phyloP scores from a whole-genome alignment of 2,797 vertebrate species.

The Molossus alvarezi region DNA sequence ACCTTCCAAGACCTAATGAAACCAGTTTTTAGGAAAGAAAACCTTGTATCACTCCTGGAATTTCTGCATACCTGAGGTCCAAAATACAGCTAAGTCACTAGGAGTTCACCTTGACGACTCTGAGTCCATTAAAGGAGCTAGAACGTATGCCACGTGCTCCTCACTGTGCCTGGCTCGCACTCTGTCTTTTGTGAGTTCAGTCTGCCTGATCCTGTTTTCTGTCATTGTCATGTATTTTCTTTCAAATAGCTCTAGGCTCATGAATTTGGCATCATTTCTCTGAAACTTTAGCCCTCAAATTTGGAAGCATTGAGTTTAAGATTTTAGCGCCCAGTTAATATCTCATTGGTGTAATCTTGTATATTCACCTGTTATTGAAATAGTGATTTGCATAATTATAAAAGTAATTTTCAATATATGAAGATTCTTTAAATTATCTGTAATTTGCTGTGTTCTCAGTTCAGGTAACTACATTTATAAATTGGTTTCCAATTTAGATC shows the following conservation, averaged over 20 bases:
- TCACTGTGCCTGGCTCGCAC: background rate
- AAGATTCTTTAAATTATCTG: background rate
- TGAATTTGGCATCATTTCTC: background rate
- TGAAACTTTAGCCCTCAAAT: slow-evolving; percentile 36
- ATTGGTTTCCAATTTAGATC: slow-evolving; percentile 37
- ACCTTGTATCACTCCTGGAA: background rate
- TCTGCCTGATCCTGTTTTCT: background rate
- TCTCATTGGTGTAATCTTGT: background rate
- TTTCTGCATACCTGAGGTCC: background rate
- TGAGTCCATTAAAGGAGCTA: background rate
- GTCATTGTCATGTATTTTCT: background rate
- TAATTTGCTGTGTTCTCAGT: slow-evolving; percentile 26
- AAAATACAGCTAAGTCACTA: background rate
- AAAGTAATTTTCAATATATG: slow-evolving; percentile 50
- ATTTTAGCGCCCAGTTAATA: slow-evolving; percentile 18
- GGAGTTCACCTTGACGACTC: background rate
- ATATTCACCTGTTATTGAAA: background rate
- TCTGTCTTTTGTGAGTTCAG: background rate
- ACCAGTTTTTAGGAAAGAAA: slow-evolving; percentile 31
- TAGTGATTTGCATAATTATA: slow-evolving; percentile 36
- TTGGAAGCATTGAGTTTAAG: slow-evolving; percentile 46
- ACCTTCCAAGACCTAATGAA: background rate
- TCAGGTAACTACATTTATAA: slow-evolving; percentile 50
- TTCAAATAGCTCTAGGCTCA: background rate
- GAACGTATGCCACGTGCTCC: background rate